These are phyloP conservation scores for Cyanocitta stelleri DNA, from an alignment of 2,113 vertebrate genomes.

Conservation along the genomic window DNA sequence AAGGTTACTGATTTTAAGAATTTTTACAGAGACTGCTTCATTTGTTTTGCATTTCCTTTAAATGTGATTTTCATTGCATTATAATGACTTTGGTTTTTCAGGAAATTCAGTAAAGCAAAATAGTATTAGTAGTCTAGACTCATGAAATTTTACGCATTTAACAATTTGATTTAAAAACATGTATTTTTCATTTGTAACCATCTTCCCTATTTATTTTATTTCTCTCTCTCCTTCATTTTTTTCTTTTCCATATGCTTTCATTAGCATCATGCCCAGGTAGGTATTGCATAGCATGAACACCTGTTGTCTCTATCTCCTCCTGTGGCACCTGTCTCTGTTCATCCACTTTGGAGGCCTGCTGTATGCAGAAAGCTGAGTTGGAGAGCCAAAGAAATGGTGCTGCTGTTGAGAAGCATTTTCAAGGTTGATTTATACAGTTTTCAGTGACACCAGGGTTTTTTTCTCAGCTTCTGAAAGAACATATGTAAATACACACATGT, in stretches of 20 bases:
- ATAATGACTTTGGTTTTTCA: background rate
- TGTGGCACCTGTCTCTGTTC: constrained; percentile 32
- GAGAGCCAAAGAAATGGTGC: background rate
- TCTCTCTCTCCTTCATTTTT: constrained; percentile 53
- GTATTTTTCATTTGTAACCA: constrained; percentile 55
- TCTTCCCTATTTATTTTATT: constrained; percentile 60
- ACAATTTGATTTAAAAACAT: constrained; percentile 18
- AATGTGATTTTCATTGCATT: background rate
- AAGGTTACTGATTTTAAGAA: background rate
- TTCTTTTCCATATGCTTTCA: constrained; percentile 65
- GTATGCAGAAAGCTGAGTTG: background rate
- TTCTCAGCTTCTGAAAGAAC: background rate
- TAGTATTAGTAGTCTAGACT: background rate
- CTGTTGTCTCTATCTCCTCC: background rate
- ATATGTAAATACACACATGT: background rate
- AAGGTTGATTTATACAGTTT: background rate
- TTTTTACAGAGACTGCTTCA: background rate
- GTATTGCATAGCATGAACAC: constrained; percentile 66
- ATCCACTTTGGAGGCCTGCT: constrained; percentile 16
- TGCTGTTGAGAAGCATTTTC: background rate
- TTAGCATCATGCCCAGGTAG: constrained; percentile 82
- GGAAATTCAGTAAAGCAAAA: background rate
- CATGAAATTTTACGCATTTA: background rate
- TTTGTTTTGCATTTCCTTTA: background rate
- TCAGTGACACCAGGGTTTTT: background rate